phyloP scores from a whole-genome alignment of 2,888 invertebrate species.

The Cheilosia variabilis region DNA sequence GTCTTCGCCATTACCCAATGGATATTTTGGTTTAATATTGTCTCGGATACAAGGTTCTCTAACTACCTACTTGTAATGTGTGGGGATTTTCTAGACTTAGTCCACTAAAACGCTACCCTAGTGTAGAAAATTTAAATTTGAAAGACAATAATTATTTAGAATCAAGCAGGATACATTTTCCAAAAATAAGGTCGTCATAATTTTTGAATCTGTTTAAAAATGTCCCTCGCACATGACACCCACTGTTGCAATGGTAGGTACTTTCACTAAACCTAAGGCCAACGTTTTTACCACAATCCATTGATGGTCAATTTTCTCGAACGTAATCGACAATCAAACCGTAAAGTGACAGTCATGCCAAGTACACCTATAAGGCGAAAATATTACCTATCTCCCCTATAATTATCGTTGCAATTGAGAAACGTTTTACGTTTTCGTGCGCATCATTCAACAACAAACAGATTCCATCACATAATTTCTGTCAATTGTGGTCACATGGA shows the following conservation, averaged over 20 bases:
- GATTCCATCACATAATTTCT: constrained; percentile 47
- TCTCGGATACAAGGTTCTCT: too few relatives aligned
- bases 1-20: too few relatives aligned
- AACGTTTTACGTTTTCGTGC: constrained; percentile 63
- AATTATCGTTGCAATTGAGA: constrained; percentile 58
- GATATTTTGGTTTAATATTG: too few relatives aligned
- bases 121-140: too few relatives aligned
- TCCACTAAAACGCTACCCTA: too few relatives aligned
- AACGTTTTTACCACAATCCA: neutral
- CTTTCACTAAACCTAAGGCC: neutral
- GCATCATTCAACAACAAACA: constrained; percentile 45
- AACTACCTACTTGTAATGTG: too few relatives aligned
- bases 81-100: too few relatives aligned
- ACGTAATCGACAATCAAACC: constrained; percentile 43
- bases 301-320: constrained; percentile 20
- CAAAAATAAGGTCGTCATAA: too few relatives aligned
- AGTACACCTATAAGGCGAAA: neutral
- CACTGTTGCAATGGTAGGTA: neutral
- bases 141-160: too few relatives aligned
- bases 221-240: too few relatives aligned
- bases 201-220: too few relatives aligned
- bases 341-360: constrained; percentile 11
- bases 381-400: constrained; percentile 35
- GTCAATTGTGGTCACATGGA: constrained; percentile 34
- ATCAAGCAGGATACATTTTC: too few relatives aligned